Evolutionary conservation across 2,113 vertebrate species (phyloP).

Genomic region (Passer domesticus): DNA sequence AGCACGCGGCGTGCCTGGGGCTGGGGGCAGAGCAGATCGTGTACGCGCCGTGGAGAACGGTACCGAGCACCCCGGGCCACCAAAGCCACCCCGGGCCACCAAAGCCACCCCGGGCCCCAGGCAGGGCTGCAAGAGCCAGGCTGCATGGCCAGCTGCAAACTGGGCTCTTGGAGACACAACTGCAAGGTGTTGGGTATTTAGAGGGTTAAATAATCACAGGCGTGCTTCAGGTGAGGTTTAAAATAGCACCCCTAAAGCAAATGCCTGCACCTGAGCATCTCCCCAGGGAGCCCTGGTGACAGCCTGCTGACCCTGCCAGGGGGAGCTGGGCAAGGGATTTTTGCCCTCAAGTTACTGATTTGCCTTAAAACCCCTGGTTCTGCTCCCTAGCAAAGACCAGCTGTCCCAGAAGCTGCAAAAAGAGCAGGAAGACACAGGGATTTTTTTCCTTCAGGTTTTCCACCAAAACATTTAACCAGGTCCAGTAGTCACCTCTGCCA

Average conservation of each 20-base stretch:
- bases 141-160: neutral
- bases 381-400: neutral
- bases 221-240: rapidly evolving
- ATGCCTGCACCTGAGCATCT: neutral
- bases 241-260: neutral
- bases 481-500: neutral
- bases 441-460: neutral
- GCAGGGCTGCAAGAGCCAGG: rapidly evolving
- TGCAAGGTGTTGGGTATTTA: neutral
- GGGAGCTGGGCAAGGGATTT: no score
- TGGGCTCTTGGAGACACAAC: neutral
- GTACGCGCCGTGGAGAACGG: neutral
- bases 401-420: neutral
- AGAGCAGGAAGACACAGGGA: neutral
- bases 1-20: neutral
- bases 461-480: neutral
- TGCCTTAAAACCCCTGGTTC: neutral
- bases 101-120: no score
- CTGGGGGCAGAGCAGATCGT: neutral
- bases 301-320: neutral
- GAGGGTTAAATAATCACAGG: neutral
- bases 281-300: neutral
- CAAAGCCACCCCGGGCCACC: no score
- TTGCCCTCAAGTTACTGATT: neutral
- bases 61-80: neutral